A percentile compares a stretch with the other conserved stretches of the same genome.
Conservation (phyloP, 2,797 vertebrate genomes). For the Schizopygopsis malacanthus region DNA sequence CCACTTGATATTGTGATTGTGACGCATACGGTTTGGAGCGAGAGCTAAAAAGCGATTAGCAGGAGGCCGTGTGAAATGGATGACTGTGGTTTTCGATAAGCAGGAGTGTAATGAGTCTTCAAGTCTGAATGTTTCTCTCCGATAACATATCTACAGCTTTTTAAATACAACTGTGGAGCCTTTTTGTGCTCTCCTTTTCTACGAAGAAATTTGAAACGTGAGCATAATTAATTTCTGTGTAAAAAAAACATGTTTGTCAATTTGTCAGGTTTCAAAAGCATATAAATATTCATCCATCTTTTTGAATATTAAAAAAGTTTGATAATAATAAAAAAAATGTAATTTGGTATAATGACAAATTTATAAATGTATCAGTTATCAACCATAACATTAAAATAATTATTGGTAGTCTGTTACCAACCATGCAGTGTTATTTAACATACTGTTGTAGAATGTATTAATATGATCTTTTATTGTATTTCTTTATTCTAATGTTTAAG, state of each 20-base stretch:
- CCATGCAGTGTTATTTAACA: not conserved
- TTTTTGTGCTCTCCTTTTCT: not conserved
- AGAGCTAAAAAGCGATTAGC: slow-evolving; percentile 1
- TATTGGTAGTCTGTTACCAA: not conserved
- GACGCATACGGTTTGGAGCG: slow-evolving; percentile 17
- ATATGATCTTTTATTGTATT: not conserved
- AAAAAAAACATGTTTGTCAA: not conserved
- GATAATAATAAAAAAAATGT: not conserved
- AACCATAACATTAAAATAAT: not conserved
- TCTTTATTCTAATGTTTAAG: not conserved
- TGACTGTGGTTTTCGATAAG: slow-evolving; percentile 13
- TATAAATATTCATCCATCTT: not conserved
- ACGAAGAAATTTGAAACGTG: not conserved
- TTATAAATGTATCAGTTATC: not conserved
- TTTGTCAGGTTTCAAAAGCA: not conserved
- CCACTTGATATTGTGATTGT: slow-evolving; percentile 19
- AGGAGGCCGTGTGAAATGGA: slow-evolving; percentile 1
- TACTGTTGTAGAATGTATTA: not conserved
- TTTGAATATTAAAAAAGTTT: not conserved
- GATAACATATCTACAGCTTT: not conserved
- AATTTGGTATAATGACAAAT: not conserved
- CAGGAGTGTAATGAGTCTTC: not conserved
- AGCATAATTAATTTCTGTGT: not conserved
- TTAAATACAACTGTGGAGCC: not conserved
- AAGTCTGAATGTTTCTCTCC: not conserved